Evolutionary conservation across 92 coral and sea anemone species (phyloP).

Genomic region (Epizoanthus ramosus): DNA sequence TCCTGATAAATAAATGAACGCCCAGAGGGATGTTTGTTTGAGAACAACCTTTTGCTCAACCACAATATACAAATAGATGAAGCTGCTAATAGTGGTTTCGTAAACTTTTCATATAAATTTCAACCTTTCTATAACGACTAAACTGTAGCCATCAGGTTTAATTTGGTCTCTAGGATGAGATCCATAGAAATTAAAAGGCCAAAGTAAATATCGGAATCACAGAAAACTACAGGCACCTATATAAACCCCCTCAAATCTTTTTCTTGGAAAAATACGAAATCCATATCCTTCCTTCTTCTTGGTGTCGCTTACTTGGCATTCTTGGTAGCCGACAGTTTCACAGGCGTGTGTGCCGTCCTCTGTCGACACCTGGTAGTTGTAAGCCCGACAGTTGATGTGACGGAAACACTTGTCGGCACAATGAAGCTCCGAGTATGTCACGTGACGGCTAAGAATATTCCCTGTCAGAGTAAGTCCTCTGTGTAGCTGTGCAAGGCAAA

Average conservation of each 20-base stretch:
- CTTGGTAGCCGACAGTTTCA: constrained; percentile 23
- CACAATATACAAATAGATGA: too few relatives aligned
- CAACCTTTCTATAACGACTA: too few relatives aligned
- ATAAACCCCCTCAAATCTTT: constrained; percentile 21
- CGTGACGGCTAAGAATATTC: constrained; percentile 6
- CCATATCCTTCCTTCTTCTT: constrained; percentile 8
- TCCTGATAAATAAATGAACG: too few relatives aligned
- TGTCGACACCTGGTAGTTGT: constrained; percentile 29
- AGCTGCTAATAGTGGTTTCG: too few relatives aligned
- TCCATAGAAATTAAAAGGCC: too few relatives aligned
- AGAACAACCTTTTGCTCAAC: too few relatives aligned
- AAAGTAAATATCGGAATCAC: too few relatives aligned
- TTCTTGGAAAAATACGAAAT: constrained; percentile 33
- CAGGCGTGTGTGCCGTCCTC: constrained; percentile 2
- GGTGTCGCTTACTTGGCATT: constrained; percentile 6
- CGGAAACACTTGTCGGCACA: constrained; percentile 37
- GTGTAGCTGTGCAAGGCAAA: neutral
- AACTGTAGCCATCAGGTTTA: too few relatives aligned
- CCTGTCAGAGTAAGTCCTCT: neutral
- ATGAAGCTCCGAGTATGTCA: constrained; percentile 34
- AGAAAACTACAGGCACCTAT: too few relatives aligned
- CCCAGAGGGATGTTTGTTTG: too few relatives aligned
- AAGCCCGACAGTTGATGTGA: constrained; percentile 21
- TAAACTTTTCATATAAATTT: too few relatives aligned
- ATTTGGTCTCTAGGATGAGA: too few relatives aligned